Conservation (phyloP, 2,888 invertebrate genomes). For the Andrena bicolor region DNA sequence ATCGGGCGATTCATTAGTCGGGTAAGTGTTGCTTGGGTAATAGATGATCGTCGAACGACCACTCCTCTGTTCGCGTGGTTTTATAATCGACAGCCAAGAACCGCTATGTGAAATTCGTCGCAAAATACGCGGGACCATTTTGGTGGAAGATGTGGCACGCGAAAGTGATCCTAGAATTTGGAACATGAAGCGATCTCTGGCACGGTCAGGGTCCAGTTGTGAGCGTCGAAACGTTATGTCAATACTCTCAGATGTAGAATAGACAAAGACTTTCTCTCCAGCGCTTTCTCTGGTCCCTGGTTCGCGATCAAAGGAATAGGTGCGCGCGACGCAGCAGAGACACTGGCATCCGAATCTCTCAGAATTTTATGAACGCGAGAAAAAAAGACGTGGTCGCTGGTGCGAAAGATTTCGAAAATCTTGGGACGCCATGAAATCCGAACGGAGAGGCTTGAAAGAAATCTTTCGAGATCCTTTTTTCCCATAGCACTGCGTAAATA, state of each 20-base stretch:
- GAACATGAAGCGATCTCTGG: constrained; percentile 7
- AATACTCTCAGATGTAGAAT: constrained; percentile 64
- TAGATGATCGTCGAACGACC: background rate
- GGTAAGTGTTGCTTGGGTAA: background rate
- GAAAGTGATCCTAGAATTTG: constrained; percentile 13
- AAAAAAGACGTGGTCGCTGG: background rate
- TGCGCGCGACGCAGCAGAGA: background rate
- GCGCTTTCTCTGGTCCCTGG: constrained; percentile 73
- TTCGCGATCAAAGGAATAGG: constrained; percentile 47
- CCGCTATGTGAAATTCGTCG: background rate
- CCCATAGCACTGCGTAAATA: background rate
- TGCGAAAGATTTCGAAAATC: background rate
- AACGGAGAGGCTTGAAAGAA: background rate
- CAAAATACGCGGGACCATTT: background rate
- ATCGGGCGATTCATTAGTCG: too few species aligned
- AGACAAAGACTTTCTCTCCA: constrained; percentile 75
- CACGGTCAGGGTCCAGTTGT: constrained; percentile 54
- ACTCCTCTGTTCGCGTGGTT: background rate
- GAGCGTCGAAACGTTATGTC: constrained; percentile 52
- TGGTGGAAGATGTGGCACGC: background rate
- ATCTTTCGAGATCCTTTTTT: background rate
- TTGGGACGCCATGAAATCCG: constrained; percentile 23
- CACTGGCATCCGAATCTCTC: constrained; percentile 22
- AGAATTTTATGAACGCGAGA: constrained; percentile 21
- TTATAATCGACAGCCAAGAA: background rate